These are phyloP conservation scores for Labeo catla DNA, from an alignment of 2,113 vertebrate species.

Conservation along the genomic window DNA sequence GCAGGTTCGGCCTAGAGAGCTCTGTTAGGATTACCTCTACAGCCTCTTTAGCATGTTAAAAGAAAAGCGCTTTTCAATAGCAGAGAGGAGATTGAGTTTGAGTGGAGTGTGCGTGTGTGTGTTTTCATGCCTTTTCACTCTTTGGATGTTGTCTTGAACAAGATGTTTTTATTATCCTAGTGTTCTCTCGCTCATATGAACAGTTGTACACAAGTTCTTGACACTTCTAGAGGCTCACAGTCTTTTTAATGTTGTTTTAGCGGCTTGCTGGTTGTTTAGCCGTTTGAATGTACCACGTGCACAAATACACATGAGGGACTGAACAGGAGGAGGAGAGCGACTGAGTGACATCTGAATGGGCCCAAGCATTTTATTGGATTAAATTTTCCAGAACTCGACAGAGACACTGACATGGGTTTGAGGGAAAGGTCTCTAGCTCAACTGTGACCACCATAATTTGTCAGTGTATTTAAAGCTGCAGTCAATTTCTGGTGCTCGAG, in stretches of 20 bases:
- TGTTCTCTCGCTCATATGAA: background rate
- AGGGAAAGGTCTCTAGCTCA: constrained; percentile 18
- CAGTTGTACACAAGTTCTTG: background rate
- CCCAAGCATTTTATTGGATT: constrained; percentile 50
- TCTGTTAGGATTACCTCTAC: constrained; percentile 56
- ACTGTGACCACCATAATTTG: background rate
- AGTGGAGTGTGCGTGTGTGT: constrained; percentile 34
- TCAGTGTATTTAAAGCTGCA: background rate
- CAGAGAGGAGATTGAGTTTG: constrained; percentile 50
- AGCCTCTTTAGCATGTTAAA: constrained; percentile 59
- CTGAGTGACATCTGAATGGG: constrained; percentile 52
- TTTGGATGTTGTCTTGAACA: constrained; percentile 5
- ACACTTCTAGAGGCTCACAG: background rate
- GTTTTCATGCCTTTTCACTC: constrained; percentile 21
- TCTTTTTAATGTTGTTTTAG: background rate
- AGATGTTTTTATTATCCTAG: constrained; percentile 18
- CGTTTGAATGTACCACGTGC: background rate
- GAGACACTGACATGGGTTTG: constrained; percentile 45
- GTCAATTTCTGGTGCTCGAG: too few relatives aligned
- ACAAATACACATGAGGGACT: constrained; percentile 15
- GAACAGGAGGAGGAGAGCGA: constrained; percentile 39
- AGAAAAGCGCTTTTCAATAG: constrained; percentile 49
- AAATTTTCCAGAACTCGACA: constrained; percentile 47
- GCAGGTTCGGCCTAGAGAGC: constrained; percentile 61
- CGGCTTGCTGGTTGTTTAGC: background rate